Conservation (phyloP, 2,113 vertebrate genomes). For the Periophthalmus modestus region DNA sequence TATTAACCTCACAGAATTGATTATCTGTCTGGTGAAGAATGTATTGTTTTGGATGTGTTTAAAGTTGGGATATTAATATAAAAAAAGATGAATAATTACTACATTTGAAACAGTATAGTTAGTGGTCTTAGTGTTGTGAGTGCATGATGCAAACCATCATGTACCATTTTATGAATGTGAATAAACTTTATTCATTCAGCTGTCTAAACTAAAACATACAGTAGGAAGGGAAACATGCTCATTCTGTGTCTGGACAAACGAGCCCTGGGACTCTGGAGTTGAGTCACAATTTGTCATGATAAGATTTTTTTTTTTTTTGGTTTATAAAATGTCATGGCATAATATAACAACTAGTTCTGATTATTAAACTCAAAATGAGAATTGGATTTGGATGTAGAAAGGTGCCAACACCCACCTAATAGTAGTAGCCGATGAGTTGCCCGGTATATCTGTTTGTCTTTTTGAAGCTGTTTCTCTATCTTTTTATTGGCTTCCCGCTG, state of each 20-base stretch:
- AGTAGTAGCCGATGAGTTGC: slow-evolving; percentile 92
- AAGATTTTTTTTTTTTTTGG: background rate
- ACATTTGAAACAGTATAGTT: too few species aligned
- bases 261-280: too few species aligned
- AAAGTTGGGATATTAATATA: too few species aligned
- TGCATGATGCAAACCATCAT: too few species aligned
- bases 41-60: background rate
- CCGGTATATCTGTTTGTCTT: slow-evolving; percentile 95
- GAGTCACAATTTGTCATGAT: too few species aligned
- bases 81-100: too few species aligned
- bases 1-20: background rate
- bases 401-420: slow-evolving; percentile 81
- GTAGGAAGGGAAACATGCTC: too few species aligned
- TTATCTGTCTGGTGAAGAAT: background rate
- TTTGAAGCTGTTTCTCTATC: slow-evolving; percentile 94
- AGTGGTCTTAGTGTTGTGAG: too few species aligned
- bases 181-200: background rate
- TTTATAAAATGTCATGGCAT: background rate
- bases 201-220: background rate
- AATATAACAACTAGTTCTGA: background rate
- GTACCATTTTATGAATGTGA: too few species aligned
- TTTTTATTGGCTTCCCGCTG: slow-evolving; percentile 93
- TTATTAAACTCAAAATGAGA: background rate
- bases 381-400: background rate
- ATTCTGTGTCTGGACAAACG: too few species aligned